A percentile compares a stretch with the other conserved stretches of the same genome.
Evolutionary conservation across 2,797 vertebrate genomes (phyloP).

Genomic region (Phataginus tricuspis): DNA sequence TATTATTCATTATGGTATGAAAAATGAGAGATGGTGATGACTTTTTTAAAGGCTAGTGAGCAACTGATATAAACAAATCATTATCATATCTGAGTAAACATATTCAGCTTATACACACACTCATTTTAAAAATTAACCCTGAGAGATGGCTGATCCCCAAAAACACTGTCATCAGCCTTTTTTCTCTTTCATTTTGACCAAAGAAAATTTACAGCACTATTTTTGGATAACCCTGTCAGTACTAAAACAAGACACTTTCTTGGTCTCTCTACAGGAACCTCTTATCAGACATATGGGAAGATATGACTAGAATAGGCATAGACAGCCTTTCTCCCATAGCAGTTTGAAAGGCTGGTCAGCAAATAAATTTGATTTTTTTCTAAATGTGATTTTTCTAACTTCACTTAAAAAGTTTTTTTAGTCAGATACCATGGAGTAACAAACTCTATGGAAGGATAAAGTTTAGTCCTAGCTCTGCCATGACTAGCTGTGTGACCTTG

Average conservation of each 20-base stretch:
- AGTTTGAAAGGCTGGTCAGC: background rate
- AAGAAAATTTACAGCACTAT: background rate
- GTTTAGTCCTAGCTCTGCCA: background rate
- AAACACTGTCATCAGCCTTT: background rate
- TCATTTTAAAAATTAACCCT: slow-evolving; percentile 19
- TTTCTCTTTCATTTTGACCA: slow-evolving; percentile 26
- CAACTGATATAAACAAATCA: background rate
- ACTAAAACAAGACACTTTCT: background rate
- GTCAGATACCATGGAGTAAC: background rate
- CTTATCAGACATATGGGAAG: background rate
- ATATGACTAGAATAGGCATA: background rate
- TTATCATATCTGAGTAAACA: background rate
- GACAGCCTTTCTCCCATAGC: background rate
- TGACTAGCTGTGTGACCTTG: background rate
- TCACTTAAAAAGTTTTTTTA: background rate
- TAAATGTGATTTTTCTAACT: background rate
- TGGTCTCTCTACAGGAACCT: background rate
- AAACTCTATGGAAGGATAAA: background rate
- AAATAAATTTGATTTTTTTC: slow-evolving; percentile 32
- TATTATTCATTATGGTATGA: background rate
- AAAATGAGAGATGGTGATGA: background rate
- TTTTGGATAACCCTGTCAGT: background rate
- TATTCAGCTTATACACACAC: background rate
- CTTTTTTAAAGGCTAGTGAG: slow-evolving; percentile 21
- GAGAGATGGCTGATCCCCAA: background rate